Percentiles rank a stretch among this genome's conserved stretches.
Evolutionary conservation across 2,888 invertebrate species (phyloP).

Genomic region (Dione vanillae): DNA sequence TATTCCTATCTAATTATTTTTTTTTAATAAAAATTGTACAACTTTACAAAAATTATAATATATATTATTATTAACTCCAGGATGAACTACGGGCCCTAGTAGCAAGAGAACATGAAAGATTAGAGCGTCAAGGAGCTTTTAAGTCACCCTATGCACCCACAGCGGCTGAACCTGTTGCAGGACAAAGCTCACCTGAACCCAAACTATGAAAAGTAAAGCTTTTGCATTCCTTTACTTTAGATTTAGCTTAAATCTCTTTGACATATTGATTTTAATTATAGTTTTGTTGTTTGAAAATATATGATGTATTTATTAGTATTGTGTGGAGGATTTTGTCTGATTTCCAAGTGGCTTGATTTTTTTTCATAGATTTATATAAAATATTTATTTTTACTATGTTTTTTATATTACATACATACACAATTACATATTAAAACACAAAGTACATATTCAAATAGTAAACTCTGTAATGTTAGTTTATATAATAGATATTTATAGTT

Average conservation of each 20-base stretch:
- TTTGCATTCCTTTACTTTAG: conserved; percentile 4
- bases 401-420: too few relatives aligned
- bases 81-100: conserved; percentile 86
- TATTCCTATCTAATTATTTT: too few relatives aligned
- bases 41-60: neutral
- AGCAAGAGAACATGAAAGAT: conserved; percentile 80
- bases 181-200: conserved; percentile 50
- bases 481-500: neutral
- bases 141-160: conserved; percentile 51
- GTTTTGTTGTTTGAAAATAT: neutral
- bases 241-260: neutral
- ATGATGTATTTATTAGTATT: neutral
- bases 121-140: conserved; percentile 66
- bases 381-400: neutral
- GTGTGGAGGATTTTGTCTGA: neutral
- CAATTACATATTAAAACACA: too few relatives aligned
- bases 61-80: conserved; percentile 60
- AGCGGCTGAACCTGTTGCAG: conserved; percentile 28
- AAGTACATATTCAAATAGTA: too few relatives aligned
- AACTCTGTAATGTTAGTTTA: neutral
- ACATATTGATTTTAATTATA: conserved; percentile 1
- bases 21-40: neutral
- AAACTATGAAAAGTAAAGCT: conserved; percentile 54
- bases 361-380: neutral
- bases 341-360: conserved; percentile 11